Base-by-base conservation (phyloP, 2,888 invertebrate species). In the Alcis repandata region DNA sequence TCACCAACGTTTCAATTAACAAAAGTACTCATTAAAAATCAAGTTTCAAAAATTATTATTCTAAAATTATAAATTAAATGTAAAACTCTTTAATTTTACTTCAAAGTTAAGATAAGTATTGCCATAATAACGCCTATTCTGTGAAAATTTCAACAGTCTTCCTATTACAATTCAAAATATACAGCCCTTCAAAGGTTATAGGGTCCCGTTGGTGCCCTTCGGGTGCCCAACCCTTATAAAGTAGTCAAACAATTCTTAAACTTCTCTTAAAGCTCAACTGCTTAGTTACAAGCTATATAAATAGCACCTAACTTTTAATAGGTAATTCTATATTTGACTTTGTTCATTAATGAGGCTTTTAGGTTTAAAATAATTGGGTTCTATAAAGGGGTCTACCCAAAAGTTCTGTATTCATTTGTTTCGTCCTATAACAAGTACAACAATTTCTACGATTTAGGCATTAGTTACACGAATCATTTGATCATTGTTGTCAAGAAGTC, bases 221-320 rank as follows among this genome's bases (percentile, higher is more conserved):
- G 2, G 27, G 27, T 27, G 27, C 27, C 3, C 27, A 4, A 27
- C 27, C 27, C 27, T 27, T 27, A 27, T 27, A 27, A 27, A 27
- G 27, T 38, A 15, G n/a, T n/a, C 2, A 43, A 43, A 43, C 1
- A 17, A 19, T 19, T 43, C n/a, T n/a, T 13, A 38, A 38, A 38
- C 13, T 13, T 13, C 11, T 11, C n/a, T 38, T n/a, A 6, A 13
- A n/a, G 38, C 38, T 38, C 3, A 17, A 8, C 9, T 41, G 17
- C 27, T 27, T 27, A 27, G 27, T 27, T 27, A 2, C 27, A 27
- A 27, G 27, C 6, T 27, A 27, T 27, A 4, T 9, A 41, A 45
- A 45, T 13, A 46, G 9, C n/a, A 22, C n/a, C 13, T 22, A n/a
- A 22, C 46, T 45, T 70, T 67, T 68, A 67, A 69, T 59, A 63